Evolutionary conservation across 2,797 vertebrate genomes (phyloP).

Genomic region (Hippoglossus hippoglossus): DNA sequence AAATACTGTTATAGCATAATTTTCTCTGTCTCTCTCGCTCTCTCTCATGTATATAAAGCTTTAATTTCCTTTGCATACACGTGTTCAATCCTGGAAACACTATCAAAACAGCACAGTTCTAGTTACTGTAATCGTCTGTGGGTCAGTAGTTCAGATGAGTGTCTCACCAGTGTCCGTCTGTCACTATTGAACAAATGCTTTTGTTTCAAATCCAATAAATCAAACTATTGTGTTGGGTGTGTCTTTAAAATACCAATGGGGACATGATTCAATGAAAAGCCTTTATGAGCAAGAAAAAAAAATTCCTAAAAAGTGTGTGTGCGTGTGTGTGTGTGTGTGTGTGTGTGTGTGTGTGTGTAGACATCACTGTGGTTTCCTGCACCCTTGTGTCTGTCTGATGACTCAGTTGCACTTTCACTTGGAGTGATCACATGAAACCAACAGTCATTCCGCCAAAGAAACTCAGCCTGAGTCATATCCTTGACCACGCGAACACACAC

Average conservation of each 20-base stretch:
- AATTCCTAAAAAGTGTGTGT: constrained; percentile 30
- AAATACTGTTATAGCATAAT: no score
- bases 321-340: constrained; percentile 27
- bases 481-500: constrained; percentile 21
- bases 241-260: constrained; percentile 34
- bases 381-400: constrained; percentile 69
- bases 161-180: constrained; percentile 34
- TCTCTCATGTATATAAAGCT: no score
- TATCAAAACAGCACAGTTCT: not conserved
- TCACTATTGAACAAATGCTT: constrained; percentile 22
- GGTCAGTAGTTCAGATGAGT: constrained; percentile 52
- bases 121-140: constrained; percentile 17
- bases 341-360: constrained; percentile 20
- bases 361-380: constrained; percentile 60
- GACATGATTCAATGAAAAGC: constrained; percentile 58
- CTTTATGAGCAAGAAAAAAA: constrained; percentile 36
- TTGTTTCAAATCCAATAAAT: constrained; percentile 46
- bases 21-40: no score
- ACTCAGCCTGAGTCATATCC: constrained; percentile 69
- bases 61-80: not conserved
- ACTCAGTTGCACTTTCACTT: constrained; percentile 79
- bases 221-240: constrained; percentile 33
- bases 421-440: constrained; percentile 59
- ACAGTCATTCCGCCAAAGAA: constrained; percentile 53
- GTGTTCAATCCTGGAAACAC: not conserved